These are phyloP conservation scores for Nymphalis urticae DNA, from an alignment of 2,888 invertebrate genomes.

Conservation along the genomic window DNA sequence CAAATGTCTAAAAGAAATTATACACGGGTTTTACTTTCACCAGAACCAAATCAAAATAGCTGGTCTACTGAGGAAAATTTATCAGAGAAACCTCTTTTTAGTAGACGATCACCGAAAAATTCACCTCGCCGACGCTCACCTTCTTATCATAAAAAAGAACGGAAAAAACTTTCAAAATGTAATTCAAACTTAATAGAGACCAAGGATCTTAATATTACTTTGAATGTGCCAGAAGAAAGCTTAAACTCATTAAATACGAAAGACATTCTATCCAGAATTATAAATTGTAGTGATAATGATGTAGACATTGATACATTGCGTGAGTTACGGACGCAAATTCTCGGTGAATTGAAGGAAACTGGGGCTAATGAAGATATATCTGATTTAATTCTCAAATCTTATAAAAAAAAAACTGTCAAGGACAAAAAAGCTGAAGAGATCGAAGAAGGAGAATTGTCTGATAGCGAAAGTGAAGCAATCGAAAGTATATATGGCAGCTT, in stretches of 20 bases:
- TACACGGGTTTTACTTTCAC: slow-evolving; percentile 70
- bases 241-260: slow-evolving; percentile 66
- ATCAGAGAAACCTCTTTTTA: slow-evolving; percentile 56
- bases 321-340: slow-evolving; percentile 71
- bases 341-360: slow-evolving; percentile 73
- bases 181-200: slow-evolving; percentile 45
- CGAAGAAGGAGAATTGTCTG: slow-evolving; percentile 75
- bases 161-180: slow-evolving; percentile 56
- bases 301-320: slow-evolving; percentile 76
- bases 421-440: slow-evolving; percentile 52
- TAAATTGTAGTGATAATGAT: slow-evolving; percentile 69
- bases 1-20: slow-evolving; percentile 54
- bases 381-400: slow-evolving; percentile 72
- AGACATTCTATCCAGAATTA: slow-evolving; percentile 71
- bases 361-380: slow-evolving; percentile 72
- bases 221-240: slow-evolving; percentile 72
- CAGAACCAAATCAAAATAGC: slow-evolving; percentile 50
- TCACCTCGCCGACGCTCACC: slow-evolving; percentile 50
- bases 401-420: slow-evolving; percentile 50
- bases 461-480: slow-evolving; percentile 75
- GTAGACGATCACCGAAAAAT: slow-evolving; percentile 54
- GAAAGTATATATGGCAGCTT: slow-evolving; percentile 70
- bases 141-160: slow-evolving; percentile 60
- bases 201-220: slow-evolving; percentile 69
- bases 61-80: slow-evolving; percentile 45